Conservation (phyloP, 1,140 invertebrate genomes). For the Muscidifurax raptorellus region DNA sequence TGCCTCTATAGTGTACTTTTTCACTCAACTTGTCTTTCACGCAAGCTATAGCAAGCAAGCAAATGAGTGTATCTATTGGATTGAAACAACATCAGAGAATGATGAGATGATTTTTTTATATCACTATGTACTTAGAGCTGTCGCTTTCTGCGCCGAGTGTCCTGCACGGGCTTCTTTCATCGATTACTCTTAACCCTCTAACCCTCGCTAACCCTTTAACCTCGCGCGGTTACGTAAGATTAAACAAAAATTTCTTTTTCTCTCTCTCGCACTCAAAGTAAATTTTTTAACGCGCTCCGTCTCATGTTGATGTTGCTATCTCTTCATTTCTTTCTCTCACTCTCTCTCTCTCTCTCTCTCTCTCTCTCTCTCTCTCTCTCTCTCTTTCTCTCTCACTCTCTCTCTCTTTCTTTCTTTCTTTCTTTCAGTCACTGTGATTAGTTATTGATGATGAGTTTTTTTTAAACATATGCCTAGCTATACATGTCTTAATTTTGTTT, state of each 20-base stretch:
- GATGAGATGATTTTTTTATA: neutral
- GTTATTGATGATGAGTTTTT: conserved; percentile 5
- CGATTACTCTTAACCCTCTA: conserved; percentile 56
- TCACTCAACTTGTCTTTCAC: too few species aligned
- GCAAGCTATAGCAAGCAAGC: too few species aligned
- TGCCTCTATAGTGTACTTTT: neutral
- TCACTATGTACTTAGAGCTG: neutral
- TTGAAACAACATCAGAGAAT: too few species aligned
- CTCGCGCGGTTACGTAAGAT: too few species aligned
- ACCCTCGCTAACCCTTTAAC: conserved; percentile 62
- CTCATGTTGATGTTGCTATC: conserved; percentile 51
- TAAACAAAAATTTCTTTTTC: neutral
- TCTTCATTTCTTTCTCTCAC: conserved; percentile 52
- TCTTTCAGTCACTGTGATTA: conserved; percentile 23
- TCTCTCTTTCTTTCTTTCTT: too few species aligned
- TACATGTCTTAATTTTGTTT: too few species aligned
- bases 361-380: conserved; percentile 46
- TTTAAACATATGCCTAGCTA: too few species aligned
- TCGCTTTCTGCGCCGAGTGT: conserved; percentile 63
- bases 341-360: conserved; percentile 37
- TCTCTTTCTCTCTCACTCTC: neutral
- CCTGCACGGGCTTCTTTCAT: conserved; percentile 67
- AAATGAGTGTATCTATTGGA: neutral
- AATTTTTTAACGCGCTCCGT: conserved; percentile 13
- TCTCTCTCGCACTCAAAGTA: neutral